phyloP scores from a whole-genome alignment of 2,797 vertebrate species.

The Hapalemur alaotrensis region DNA sequence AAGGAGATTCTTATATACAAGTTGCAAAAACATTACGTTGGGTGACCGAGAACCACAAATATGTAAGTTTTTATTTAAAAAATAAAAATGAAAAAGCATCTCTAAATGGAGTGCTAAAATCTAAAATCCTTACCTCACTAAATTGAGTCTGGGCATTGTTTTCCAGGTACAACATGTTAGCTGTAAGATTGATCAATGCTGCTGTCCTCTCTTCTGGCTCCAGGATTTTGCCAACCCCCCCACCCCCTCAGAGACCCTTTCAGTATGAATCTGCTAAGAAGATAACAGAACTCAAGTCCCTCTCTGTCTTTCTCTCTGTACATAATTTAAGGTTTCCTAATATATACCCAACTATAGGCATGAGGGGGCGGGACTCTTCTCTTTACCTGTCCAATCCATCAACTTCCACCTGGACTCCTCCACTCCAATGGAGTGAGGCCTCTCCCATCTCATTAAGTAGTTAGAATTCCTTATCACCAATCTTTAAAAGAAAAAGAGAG shows the following conservation, averaged over 20 bases:
- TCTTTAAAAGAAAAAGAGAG: constrained; percentile 84
- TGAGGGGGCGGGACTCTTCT: constrained; percentile 91
- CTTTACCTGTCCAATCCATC: constrained; percentile 95
- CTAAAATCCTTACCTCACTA: constrained; percentile 95
- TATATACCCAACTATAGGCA: constrained; percentile 92
- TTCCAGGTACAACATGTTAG: constrained; percentile 99
- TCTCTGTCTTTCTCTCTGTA: constrained; percentile 85
- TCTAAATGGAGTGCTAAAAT: constrained; percentile 67
- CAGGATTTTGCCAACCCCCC: constrained; percentile 94
- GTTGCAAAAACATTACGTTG: constrained; percentile 46
- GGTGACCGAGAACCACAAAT: constrained; percentile 47
- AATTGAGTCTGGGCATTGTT: constrained; percentile 96
- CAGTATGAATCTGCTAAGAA: constrained; percentile 83
- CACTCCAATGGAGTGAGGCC: constrained; percentile 89
- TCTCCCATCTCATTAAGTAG: constrained; percentile 91
- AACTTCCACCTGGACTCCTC: constrained; percentile 92
- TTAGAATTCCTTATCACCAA: constrained; percentile 91
- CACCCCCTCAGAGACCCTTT: constrained; percentile 89
- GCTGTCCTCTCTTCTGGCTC: constrained; percentile 98
- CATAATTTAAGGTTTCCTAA: constrained; percentile 93
- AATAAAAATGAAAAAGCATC: constrained; percentile 46
- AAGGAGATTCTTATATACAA: constrained; percentile 34
- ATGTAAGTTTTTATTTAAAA: constrained; percentile 36
- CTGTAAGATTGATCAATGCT: constrained; percentile 97
- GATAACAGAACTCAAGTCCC: constrained; percentile 88